Evolutionary conservation across 2,113 vertebrate species (phyloP).

Genomic region (Lonchura striata): DNA sequence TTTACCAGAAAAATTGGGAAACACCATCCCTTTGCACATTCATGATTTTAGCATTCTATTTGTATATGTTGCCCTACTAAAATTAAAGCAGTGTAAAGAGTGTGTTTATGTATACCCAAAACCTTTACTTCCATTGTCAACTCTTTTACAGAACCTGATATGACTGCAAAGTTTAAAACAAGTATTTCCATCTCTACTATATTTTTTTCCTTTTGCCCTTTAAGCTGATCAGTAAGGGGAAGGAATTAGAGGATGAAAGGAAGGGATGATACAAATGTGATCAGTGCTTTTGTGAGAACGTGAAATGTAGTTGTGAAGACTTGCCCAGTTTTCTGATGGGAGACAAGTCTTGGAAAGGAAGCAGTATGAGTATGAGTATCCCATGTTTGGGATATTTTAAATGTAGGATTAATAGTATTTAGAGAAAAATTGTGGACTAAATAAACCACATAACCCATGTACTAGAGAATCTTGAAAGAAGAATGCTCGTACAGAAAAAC

Average conservation of each 20-base stretch:
- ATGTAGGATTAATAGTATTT: not conserved
- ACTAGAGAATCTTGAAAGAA: not conserved
- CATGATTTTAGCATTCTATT: not conserved
- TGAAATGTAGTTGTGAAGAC: not conserved
- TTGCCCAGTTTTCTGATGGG: not conserved
- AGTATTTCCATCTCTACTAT: not conserved
- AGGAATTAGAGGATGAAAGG: not conserved
- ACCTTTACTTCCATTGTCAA: not conserved
- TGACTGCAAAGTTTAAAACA: not conserved
- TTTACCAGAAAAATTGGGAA: not conserved
- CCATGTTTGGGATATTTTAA: not conserved
- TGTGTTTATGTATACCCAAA: not conserved
- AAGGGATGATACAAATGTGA: not conserved
- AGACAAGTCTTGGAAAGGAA: not conserved
- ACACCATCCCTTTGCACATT: not conserved
- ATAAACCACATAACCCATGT: not conserved
- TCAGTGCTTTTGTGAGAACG: not conserved
- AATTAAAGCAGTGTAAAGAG: not conserved
- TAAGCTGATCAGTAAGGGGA: not conserved
- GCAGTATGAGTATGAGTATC: not conserved
- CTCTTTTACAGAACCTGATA: not conserved
- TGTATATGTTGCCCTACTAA: not conserved
- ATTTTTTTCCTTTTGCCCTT: not conserved
- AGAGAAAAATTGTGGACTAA: not conserved
- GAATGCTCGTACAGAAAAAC: not conserved